Evolutionary conservation across 2,113 vertebrate species (phyloP).

Genomic region (Todiramphus chloris): DNA sequence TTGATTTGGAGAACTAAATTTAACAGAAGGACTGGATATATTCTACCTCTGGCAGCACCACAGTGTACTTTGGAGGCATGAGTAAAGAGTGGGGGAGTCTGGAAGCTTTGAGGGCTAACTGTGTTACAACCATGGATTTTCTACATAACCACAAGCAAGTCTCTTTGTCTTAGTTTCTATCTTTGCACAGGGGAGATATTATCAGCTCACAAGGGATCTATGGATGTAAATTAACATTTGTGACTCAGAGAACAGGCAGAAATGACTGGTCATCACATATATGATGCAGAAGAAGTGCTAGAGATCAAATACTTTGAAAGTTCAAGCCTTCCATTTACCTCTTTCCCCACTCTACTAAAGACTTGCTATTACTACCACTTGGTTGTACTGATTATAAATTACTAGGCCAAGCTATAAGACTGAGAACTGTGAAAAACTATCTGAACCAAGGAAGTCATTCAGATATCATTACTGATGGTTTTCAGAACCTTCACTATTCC

Average conservation of each 20-base stretch:
- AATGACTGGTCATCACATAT: neutral
- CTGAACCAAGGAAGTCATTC: neutral
- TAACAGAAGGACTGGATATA: neutral
- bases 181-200: neutral
- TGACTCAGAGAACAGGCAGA: neutral
- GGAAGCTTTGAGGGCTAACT: neutral
- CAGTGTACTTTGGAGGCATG: neutral
- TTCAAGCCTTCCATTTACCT: neutral
- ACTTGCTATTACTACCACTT: neutral
- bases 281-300: neutral
- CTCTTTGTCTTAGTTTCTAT: neutral
- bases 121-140: neutral
- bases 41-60: neutral
- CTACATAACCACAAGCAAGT: neutral
- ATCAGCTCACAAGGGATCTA: neutral
- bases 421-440: neutral
- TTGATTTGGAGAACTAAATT: neutral
- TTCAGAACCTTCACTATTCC: neutral
- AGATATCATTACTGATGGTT: neutral
- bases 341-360: neutral
- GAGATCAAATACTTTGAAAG: neutral
- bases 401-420: neutral
- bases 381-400: neutral
- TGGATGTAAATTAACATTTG: neutral
- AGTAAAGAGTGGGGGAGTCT: neutral